phyloP scores from a whole-genome alignment of 35 echinoderm and acorn worm genomes.

The Hemicentrotus pulcherrimus region DNA sequence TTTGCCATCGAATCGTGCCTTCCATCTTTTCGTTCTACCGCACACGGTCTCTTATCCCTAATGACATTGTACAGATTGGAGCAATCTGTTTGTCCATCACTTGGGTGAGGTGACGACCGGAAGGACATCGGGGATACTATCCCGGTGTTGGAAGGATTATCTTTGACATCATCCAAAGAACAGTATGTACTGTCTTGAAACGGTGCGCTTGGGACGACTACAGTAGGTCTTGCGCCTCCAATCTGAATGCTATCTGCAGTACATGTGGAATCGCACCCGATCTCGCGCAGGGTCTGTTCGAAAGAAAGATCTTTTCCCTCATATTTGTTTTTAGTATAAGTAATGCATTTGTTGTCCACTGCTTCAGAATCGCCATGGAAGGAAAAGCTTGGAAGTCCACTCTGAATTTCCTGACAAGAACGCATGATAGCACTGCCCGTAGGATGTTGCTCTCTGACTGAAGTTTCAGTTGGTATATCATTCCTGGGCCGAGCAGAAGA shows the following conservation, averaged over 20 bases:
- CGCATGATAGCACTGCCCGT: not conserved
- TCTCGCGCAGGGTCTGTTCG: not conserved
- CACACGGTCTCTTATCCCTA: not conserved
- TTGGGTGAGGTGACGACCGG: not conserved
- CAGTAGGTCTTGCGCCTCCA: not conserved
- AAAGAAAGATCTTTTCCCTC: not conserved
- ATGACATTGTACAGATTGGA: too few relatives aligned
- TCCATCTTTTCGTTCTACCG: not conserved
- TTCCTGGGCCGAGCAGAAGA: not conserved
- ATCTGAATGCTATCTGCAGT: not conserved
- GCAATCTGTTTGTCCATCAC: not conserved
- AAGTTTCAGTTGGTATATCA: not conserved
- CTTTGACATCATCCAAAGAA: not conserved
- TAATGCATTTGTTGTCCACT: not conserved
- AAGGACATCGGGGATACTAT: not conserved
- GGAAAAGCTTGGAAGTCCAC: not conserved
- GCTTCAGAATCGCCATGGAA: not conserved
- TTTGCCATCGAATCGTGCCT: not conserved
- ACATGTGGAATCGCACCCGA: not conserved
- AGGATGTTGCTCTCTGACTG: not conserved
- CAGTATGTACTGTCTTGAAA: not conserved
- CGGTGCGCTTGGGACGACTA: not conserved
- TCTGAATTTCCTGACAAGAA: not conserved
- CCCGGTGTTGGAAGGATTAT: not conserved
- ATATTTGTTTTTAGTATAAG: not conserved